A percentile compares a stretch with the other conserved stretches of the same genome.
phyloP scores from a whole-genome alignment of 2,797 vertebrate species.

The Thamnophis elegans region DNA sequence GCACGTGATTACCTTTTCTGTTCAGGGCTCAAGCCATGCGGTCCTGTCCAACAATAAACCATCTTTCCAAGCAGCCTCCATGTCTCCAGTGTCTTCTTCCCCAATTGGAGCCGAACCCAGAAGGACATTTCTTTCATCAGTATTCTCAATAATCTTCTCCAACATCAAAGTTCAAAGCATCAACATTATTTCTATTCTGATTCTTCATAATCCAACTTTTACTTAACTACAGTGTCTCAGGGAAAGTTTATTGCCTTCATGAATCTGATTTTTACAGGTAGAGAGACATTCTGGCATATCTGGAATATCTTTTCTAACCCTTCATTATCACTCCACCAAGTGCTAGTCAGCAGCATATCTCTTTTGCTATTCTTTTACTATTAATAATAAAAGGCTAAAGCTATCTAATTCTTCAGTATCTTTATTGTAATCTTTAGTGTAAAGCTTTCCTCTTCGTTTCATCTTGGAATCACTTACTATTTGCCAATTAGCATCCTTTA shows the following conservation, averaged over 20 bases:
- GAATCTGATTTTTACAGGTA: background rate
- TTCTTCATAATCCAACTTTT: background rate
- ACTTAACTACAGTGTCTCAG: background rate
- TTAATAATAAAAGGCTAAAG: background rate
- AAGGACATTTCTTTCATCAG: no score
- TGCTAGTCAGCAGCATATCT: background rate
- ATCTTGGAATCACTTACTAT: background rate
- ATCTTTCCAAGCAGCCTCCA: no score
- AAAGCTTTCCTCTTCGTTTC: background rate
- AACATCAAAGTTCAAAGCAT: background rate
- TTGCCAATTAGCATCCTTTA: background rate
- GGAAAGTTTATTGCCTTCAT: background rate
- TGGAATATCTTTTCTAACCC: background rate
- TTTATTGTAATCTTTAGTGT: background rate
- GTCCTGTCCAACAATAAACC: no score
- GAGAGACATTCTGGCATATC: background rate
- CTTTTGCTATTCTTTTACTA: background rate
- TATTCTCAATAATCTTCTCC: background rate
- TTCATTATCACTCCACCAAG: background rate
- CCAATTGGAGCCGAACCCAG: no score
- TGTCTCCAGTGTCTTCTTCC: no score
- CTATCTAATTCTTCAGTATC: background rate
- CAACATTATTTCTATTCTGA: background rate
- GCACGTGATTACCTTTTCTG: no score
- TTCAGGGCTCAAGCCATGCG: no score